Evolutionary conservation across 2,113 vertebrate species (phyloP).

Genomic region (Erythrolamprus reginae): DNA sequence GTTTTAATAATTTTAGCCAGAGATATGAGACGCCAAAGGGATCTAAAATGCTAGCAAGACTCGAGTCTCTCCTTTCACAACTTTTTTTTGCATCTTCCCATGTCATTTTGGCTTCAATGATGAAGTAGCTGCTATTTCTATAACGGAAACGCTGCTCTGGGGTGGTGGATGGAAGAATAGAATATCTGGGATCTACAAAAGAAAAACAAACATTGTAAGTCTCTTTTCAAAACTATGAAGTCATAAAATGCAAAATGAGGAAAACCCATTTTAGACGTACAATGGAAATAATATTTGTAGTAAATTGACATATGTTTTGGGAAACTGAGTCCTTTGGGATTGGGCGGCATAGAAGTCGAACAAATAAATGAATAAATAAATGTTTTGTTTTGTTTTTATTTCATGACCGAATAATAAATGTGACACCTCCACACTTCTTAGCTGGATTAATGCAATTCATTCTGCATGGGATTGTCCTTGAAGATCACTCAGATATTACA

Average conservation of each 20-base stretch:
- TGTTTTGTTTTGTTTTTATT: neutral
- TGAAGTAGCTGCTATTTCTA: slow-evolving; percentile 80
- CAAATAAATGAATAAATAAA: too few species aligned
- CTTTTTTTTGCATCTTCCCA: slow-evolving; percentile 84
- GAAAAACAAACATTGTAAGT: neutral
- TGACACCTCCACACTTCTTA: neutral
- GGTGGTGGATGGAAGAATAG: slow-evolving; percentile 59
- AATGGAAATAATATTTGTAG: neutral
- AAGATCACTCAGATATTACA: neutral
- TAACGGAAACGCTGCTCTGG: slow-evolving; percentile 63
- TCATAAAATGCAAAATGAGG: neutral
- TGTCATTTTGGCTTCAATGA: slow-evolving; percentile 76
- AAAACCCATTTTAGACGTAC: neutral
- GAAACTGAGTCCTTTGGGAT: too few species aligned
- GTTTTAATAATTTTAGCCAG: slow-evolving; percentile 67
- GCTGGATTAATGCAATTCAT: neutral
- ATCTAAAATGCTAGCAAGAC: slow-evolving; percentile 81
- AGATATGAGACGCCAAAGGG: slow-evolving; percentile 74
- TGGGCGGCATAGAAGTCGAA: too few species aligned
- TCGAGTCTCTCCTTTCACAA: slow-evolving; percentile 74
- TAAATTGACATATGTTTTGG: neutral
- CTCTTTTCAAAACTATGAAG: neutral
- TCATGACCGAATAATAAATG: neutral
- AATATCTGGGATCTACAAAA: slow-evolving; percentile 75
- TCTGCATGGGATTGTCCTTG: neutral